Evolutionary conservation across 2,113 vertebrate species (phyloP), one percentile per base, ranked within the genome.

Genomic region (Nanorana parkeri): DNA sequence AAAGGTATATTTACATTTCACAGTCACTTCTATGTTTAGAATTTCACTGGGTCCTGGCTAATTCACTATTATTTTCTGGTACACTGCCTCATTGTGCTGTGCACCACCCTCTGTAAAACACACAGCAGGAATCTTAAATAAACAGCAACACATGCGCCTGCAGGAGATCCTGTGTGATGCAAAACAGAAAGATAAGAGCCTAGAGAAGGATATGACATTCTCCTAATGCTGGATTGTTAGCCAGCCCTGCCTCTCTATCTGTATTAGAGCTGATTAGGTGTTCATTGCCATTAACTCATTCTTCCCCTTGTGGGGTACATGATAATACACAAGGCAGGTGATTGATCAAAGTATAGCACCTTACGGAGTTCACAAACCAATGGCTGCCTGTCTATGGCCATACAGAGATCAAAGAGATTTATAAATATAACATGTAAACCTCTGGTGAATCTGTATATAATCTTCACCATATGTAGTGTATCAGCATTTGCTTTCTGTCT

Each of bases 121-220:
- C 68, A 72, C 69, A 73, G 69, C 54, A n/a, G 69, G 69, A 72
- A 28, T 72, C 69, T 58, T 32, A 73, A 56, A 73, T 73, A 73
- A 73, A 58, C 69, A 73, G 69, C 69, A 32, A 54, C 69, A 73
- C 69, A 73, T 73, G 69, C 69, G 56, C 52, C 69, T 56, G 69
- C 54, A 73, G 52, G 69, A 73, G 69, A 73, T 73, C 69, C 69
- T 73, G 69, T 73, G 54, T 73, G 69, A 73, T 73, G 54, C 54
- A 73, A 73, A 73, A 28, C 69, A 56, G 69, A 73, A 58, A 73
- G 69, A 73, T 73, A 73, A 73, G 69, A 73, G 69, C 52, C 11
- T 21, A 73, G 58, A 73, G 54, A 24, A 73, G 69, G 69, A 73
- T 73, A 73, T 73, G 52, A 32, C 69, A 73, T 73, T 56, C 69